phyloP scores from a whole-genome alignment of 2,888 invertebrate genomes.

The Drosophila melanosoma region DNA sequence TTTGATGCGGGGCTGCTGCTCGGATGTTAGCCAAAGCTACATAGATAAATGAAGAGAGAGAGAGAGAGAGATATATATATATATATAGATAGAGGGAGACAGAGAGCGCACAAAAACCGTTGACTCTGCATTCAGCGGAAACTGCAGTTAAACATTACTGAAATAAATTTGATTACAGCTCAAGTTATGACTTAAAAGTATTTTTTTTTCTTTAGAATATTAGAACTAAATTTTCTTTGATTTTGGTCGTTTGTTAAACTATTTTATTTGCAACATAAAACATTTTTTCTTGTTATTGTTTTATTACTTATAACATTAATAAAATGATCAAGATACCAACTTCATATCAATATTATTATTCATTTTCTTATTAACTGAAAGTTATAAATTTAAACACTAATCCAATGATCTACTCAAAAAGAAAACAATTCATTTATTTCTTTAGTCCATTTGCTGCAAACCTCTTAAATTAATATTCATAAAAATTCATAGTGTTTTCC shows the following conservation, averaged over 20 bases:
- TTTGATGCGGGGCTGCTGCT: conserved; percentile 24
- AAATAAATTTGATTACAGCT: conserved; percentile 48
- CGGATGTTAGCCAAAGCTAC: conserved; percentile 1
- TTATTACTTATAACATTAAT: neutral
- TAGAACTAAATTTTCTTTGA: neutral
- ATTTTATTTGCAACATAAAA: neutral
- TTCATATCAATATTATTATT: neutral
- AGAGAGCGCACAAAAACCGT: neutral
- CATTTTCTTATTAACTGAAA: neutral
- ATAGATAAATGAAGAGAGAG: neutral
- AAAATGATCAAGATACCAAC: neutral
- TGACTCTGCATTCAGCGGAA: conserved; percentile 29
- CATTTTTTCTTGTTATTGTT: neutral
- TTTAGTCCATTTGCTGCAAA: conserved; percentile 5
- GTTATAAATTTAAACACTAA: neutral
- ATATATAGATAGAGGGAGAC: neutral
- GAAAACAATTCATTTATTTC: conserved; percentile 2
- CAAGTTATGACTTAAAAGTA: conserved; percentile 21
- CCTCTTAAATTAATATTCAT: conserved; percentile 29
- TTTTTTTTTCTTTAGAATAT: neutral
- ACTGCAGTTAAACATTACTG: conserved; percentile 39
- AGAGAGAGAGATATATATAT: too few relatives aligned
- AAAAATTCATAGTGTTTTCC: conserved; percentile 31
- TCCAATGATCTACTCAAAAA: neutral
- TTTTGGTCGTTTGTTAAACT: neutral